A percentile compares a stretch with the other conserved stretches of the same genome.
phyloP scores from a whole-genome alignment of 2,797 vertebrate genomes.

The Eutrigla gurnardus region DNA sequence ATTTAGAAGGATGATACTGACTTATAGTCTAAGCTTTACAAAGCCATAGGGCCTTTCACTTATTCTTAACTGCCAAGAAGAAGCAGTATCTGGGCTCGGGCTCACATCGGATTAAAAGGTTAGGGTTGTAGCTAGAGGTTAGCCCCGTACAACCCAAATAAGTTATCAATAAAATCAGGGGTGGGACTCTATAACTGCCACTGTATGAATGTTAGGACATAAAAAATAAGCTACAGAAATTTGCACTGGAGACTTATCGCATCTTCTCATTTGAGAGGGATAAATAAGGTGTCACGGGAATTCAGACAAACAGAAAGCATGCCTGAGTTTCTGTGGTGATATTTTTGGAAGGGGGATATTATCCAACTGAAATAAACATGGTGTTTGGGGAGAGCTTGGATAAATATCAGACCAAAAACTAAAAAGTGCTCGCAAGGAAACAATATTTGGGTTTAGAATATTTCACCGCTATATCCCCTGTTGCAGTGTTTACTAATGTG shows the following conservation, averaged over 20 bases:
- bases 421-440: not conserved
- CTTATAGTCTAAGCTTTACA: constrained; percentile 48
- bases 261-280: constrained; percentile 10
- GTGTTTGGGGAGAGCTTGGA: constrained; percentile 12
- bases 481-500: constrained; percentile 10
- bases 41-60: constrained; percentile 36
- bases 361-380: constrained; percentile 3
- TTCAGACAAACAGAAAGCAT: constrained; percentile 14
- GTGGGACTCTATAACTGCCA: constrained; percentile 1
- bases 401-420: constrained; percentile 7
- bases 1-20: constrained; percentile 48
- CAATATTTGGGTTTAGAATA: not conserved
- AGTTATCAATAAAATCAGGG: constrained; percentile 30
- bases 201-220: constrained; percentile 4
- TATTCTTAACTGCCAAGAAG: constrained; percentile 31
- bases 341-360: constrained; percentile 7
- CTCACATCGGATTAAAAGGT: constrained; percentile 52
- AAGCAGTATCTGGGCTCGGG: constrained; percentile 19
- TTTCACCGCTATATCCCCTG: not conserved
- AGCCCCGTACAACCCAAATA: constrained; percentile 14
- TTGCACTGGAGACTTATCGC: constrained; percentile 16
- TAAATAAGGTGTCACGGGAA: constrained; percentile 16
- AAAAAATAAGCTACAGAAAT: constrained; percentile 18
- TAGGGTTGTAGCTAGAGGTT: constrained; percentile 29
- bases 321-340: constrained; percentile 5